Evolutionary conservation across 2,797 vertebrate species (phyloP), one percentile per base, ranked within the genome.

Genomic region (Synanceia verrucosa): DNA sequence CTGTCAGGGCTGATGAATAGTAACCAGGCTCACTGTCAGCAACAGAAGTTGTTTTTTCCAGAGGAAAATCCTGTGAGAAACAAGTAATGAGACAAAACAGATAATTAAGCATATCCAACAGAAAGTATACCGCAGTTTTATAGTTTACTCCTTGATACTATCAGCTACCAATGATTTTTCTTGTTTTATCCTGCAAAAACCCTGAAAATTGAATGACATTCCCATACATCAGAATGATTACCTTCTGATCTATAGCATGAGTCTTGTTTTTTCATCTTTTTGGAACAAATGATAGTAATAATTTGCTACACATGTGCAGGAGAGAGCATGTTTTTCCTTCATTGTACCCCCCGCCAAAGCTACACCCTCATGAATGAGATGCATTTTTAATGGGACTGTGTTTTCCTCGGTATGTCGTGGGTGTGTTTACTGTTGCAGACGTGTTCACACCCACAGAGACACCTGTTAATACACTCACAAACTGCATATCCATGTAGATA

Each of bases 391-490:
- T 24, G 21, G 19, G 9, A 48, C 28, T 48, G 51, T 53, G 44
- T 14, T 82, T 70, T 73, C 19, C 8, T 75, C 60, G 46, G 26
- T 53, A 4, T 66, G n/a, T n/a, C n/a, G n/a, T 83, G 46, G 63
- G 31, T 65, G 21, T 53, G 36, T 50, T 44, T 21, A 57, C 72
- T 76, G 56, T 83, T 61, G 44, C 50, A 59, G 73, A 61, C 46
- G 72, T 46, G 59, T 78, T 48, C 18, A 50, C 56, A 31, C 59
- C 47, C 56, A 76, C 65, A 24, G 9, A 36, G 28, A 50, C 86
- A 89, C 76, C 86, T 90, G 86, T 86, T 86, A 88, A 79, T 14
- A 51, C 61, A 76, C 84, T 90, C 83, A 48, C 23, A 64, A 43
- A 62, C 48, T 47, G 39, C 78, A 82, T 79, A 82, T 87, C 58